A percentile compares a stretch with the other conserved stretches of the same genome.
Conservation (phyloP, 2,888 invertebrate species). For the Noctuana brunneofusca region DNA sequence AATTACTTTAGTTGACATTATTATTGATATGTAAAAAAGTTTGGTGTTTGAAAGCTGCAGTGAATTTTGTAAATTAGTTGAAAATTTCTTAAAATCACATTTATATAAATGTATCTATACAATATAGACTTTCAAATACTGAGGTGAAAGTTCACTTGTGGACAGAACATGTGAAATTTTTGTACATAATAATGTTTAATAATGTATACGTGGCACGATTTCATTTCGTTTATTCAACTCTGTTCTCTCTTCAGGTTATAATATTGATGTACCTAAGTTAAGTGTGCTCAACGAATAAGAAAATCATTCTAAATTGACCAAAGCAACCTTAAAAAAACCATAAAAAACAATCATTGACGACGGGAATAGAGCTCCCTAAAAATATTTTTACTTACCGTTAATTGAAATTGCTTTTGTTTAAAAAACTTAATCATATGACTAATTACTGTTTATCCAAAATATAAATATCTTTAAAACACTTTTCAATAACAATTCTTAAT, state of each 20-base stretch:
- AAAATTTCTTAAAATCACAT: background rate
- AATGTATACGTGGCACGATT: slow-evolving; percentile 8
- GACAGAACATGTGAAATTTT: slow-evolving; percentile 1
- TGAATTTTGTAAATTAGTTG: background rate
- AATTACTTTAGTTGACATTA: slow-evolving; percentile 26
- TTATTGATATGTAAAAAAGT: slow-evolving; percentile 1
- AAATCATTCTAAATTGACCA: too few relatives aligned
- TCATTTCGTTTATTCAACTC: background rate
- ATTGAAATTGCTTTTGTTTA: too few relatives aligned
- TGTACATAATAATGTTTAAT: slow-evolving; percentile 5
- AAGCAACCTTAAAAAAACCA: too few relatives aligned
- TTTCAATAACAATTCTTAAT: too few relatives aligned
- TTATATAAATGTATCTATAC: background rate
- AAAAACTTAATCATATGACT: too few relatives aligned
- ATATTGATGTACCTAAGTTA: background rate
- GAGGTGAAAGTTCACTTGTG: background rate
- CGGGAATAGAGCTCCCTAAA: too few relatives aligned
- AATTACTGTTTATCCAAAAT: too few relatives aligned
- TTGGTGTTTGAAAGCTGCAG: slow-evolving; percentile 14
- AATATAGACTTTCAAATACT: slow-evolving; percentile 8
- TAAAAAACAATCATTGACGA: too few relatives aligned
- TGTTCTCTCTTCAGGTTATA: background rate
- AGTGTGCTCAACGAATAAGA: background rate
- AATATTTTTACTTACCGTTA: too few relatives aligned
- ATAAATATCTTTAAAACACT: too few relatives aligned